phyloP scores from a whole-genome alignment of 2,888 invertebrate species.

The Callyntrura sp. region DNA sequence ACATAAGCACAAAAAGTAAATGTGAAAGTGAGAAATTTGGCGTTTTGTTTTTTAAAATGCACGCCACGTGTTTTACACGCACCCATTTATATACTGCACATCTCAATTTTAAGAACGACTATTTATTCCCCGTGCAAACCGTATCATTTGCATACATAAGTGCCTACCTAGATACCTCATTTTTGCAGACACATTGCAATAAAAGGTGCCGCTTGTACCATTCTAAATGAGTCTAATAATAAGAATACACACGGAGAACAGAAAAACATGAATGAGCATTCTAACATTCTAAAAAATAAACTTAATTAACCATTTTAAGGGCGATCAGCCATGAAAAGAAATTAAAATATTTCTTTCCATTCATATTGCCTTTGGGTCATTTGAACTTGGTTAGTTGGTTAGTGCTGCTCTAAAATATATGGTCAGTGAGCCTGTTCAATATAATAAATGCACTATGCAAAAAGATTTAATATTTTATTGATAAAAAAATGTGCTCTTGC shows the following conservation, averaged over 20 bases:
- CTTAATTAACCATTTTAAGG: conserved; percentile 38
- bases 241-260: background rate
- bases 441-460: background rate
- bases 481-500: too few relatives aligned
- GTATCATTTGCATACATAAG: conserved; percentile 10
- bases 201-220: background rate
- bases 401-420: background rate
- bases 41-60: background rate
- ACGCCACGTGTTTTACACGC: conserved; percentile 30
- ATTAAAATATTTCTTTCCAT: background rate
- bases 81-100: background rate
- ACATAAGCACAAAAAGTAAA: background rate
- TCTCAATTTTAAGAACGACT: background rate
- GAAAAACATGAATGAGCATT: background rate
- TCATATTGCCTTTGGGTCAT: too few relatives aligned
- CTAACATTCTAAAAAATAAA: conserved; percentile 6
- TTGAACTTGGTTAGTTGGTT: background rate
- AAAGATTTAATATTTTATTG: background rate
- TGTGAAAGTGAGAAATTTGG: conserved; percentile 43
- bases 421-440: too few relatives aligned
- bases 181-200: conserved; percentile 5
- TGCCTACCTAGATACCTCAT: conserved; percentile 8
- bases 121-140: background rate
- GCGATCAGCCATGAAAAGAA: conserved; percentile 22
- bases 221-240: background rate